phyloP scores from a whole-genome alignment of 2,888 invertebrate genomes.

The Aspidiotus destructor region DNA sequence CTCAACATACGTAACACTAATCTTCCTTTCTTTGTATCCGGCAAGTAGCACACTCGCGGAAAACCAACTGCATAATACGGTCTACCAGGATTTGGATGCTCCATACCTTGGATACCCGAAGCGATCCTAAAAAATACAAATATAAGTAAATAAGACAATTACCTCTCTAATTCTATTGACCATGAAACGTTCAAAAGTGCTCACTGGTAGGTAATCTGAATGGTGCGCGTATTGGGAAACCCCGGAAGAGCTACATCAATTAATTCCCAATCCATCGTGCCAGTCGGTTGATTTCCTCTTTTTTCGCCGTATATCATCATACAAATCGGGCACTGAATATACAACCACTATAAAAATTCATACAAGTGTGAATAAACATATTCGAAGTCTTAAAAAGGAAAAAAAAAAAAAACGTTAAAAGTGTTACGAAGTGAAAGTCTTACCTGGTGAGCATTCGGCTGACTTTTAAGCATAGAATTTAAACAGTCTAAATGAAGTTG shows the following conservation, averaged over 20 bases:
- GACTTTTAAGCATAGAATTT: conserved; percentile 59
- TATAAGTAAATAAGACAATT: conserved; percentile 1
- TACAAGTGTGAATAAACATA: neutral
- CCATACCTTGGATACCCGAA: conserved; percentile 69
- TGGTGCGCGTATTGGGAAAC: conserved; percentile 57
- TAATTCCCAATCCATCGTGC: conserved; percentile 68
- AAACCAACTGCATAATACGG: conserved; percentile 84
- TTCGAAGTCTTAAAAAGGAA: too few relatives aligned
- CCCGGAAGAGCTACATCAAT: conserved; percentile 55
- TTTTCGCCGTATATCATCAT: conserved; percentile 70
- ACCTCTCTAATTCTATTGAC: neutral
- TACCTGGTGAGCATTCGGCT: conserved; percentile 40
- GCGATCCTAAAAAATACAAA: conserved; percentile 58
- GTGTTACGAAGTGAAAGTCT: neutral
- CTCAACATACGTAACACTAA: conserved; percentile 63
- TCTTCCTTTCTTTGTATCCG: conserved; percentile 58
- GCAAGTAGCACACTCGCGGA: conserved; percentile 70
- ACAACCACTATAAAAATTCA: conserved; percentile 48
- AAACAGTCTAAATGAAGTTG: conserved; percentile 71
- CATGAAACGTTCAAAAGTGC: conserved; percentile 38
- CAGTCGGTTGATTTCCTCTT: conserved; percentile 66
- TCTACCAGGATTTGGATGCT: conserved; percentile 70
- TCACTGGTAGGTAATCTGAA: conserved; percentile 74
- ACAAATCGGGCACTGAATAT: conserved; percentile 78
- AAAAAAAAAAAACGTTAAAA: too few relatives aligned